These are phyloP conservation scores for Oryzias woworae DNA, from an alignment of 2,113 vertebrate species.

Conservation along the genomic window DNA sequence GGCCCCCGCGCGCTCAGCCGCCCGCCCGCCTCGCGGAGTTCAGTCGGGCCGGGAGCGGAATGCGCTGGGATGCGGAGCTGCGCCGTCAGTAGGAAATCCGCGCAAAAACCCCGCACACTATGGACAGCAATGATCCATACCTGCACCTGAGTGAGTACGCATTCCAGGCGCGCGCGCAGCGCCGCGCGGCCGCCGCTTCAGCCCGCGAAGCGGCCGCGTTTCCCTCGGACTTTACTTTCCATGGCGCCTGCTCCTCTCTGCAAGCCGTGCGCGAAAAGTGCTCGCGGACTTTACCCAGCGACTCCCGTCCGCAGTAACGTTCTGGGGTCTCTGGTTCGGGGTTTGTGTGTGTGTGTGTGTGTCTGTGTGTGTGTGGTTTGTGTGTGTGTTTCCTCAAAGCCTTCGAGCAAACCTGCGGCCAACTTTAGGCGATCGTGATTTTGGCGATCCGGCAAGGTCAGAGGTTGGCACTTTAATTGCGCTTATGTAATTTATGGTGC, in stretches of 20 bases:
- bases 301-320: constrained; percentile 10
- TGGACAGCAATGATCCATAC: constrained; percentile 80
- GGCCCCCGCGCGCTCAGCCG: constrained; percentile 63
- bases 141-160: constrained; percentile 77
- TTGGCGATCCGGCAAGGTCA: constrained; percentile 80
- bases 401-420: constrained; percentile 37
- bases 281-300: constrained; percentile 51
- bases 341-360: too few relatives aligned
- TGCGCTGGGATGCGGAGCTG: constrained; percentile 76
- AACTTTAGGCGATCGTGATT: constrained; percentile 74
- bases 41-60: constrained; percentile 71
- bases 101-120: constrained; percentile 62
- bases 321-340: neutral
- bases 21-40: constrained; percentile 65
- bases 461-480: constrained; percentile 83
- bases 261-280: constrained; percentile 31
- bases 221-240: constrained; percentile 41
- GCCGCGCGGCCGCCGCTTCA: neutral
- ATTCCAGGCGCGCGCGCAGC: neutral
- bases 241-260: constrained; percentile 52
- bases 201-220: constrained; percentile 13
- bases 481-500: constrained; percentile 80
- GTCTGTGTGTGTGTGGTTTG: too few relatives aligned
- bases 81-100: constrained; percentile 63
- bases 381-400: too few relatives aligned